Evolutionary conservation across 1,140 invertebrate species (phyloP).

Genomic region (Drosophila azteca): DNA sequence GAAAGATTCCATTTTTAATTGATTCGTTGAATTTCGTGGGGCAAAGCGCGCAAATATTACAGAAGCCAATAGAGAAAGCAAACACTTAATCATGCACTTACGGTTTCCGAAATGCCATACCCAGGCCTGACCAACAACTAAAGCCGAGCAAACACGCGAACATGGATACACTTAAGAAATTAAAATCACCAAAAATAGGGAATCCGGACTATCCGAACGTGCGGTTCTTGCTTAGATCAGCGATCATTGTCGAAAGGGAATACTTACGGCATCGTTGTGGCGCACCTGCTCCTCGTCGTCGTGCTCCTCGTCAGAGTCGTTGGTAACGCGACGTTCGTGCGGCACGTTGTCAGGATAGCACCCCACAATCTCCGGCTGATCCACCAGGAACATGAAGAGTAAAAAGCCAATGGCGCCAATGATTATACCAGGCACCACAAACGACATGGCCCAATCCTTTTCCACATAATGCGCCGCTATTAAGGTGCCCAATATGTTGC

Average conservation of each 20-base stretch:
- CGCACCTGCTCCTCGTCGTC: constrained; percentile 50
- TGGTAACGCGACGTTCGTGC: constrained; percentile 53
- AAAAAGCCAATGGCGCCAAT: constrained; percentile 91
- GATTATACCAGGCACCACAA: constrained; percentile 95
- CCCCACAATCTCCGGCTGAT: constrained; percentile 90
- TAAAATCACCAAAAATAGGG: constrained; percentile 26
- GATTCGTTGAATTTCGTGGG: too few relatives aligned
- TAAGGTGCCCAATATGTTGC: constrained; percentile 95
- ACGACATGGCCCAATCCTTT: constrained; percentile 94
- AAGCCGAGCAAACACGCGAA: constrained; percentile 21
- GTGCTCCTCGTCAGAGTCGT: constrained; percentile 73
- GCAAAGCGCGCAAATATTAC: constrained; percentile 23
- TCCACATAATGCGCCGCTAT: constrained; percentile 94
- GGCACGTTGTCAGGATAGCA: constrained; percentile 83
- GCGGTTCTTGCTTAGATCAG: background rate
- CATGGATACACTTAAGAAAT: constrained; percentile 25
- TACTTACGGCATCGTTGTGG: constrained; percentile 69
- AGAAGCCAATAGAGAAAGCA: constrained; percentile 18
- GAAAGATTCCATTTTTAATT: background rate
- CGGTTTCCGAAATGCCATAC: constrained; percentile 38
- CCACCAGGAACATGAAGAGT: constrained; percentile 93
- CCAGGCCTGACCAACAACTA: constrained; percentile 41
- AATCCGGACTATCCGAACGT: constrained; percentile 3
- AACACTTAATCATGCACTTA: constrained; percentile 57
- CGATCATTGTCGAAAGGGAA: background rate